Conservation (phyloP, 2,888 invertebrate species). For the Ellobium chinense region DNA sequence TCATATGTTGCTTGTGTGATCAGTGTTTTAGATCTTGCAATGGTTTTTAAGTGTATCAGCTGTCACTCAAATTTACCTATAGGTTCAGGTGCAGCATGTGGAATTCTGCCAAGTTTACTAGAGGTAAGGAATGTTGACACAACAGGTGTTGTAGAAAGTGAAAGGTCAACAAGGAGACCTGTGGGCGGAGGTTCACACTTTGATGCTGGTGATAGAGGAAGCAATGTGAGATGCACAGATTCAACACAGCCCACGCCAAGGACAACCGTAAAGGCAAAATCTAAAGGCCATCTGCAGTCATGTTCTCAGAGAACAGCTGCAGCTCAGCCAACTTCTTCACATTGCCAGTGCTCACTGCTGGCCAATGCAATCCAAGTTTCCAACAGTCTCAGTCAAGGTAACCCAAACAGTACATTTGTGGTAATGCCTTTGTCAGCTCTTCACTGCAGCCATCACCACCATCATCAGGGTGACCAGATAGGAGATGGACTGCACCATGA, state of each 20-base stretch:
- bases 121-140: neutral
- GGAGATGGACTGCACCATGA: neutral
- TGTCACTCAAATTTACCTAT: neutral
- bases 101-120: neutral
- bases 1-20: no score
- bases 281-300: no score
- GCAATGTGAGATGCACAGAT: no score
- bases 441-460: neutral
- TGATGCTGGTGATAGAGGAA: no score
- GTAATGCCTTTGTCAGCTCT: constrained; percentile 30
- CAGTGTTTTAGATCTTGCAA: no score
- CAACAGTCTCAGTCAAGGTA: neutral
- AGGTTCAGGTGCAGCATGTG: neutral
- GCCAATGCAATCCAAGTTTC: neutral
- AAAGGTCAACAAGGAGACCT: no score
- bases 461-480: neutral
- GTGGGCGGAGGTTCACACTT: no score
- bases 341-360: neutral
- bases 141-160: no score
- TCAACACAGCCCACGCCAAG: no score
- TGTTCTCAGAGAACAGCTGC: no score
- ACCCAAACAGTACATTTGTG: constrained; percentile 11
- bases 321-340: neutral
- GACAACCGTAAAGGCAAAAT: no score
- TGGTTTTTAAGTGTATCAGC: no score